Evolutionary conservation across 2,888 invertebrate genomes (phyloP), one percentile per base, ranked within the genome.

Genomic region (Microlaimidae sp.): DNA sequence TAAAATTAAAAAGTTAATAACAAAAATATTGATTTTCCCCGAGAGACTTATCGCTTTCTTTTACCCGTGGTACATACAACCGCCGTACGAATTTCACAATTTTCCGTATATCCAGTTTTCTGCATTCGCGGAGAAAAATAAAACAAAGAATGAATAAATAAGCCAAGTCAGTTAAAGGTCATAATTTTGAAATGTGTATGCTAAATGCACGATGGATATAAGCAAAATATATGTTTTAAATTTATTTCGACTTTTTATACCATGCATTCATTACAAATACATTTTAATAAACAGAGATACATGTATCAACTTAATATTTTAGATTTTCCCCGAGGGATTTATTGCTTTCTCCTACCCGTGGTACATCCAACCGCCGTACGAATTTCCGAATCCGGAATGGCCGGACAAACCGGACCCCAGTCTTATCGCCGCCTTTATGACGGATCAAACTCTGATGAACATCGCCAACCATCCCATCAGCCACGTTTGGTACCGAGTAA

Each of bases 41-140:
- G 64, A 63, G 46, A 65, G 63, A 21, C 66, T 65, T 47, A 53
- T 63, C 21, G 63, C 63, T 2, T 63, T 63, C 32, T 59, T 61
- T 3, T 55, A 60, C 47, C 63, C 63, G 1, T 53, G 54, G 46
- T 62, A 59, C 55, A 64, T 62, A 51, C 62, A 62, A 49, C 63
- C 62, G 25, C 62, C 62, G 5, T 64, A 60, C 52, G 61, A 61
- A 10, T 66, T 56, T 49, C 63, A 65, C 2, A 64, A n/a, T n/a
- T n/a, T n/a, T n/a, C n/a, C n/a, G n/a, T n/a, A n/a, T n/a, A n/a
- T n/a, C n/a, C n/a, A n/a, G n/a, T n/a, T n/a, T n/a, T n/a, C n/a
- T n/a, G n/a, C n/a, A n/a, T n/a, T n/a, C n/a, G n/a, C n/a, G n/a
- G n/a, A n/a, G n/a, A n/a, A n/a, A n/a, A n/a, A n/a, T n/a, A n/a